Base-by-base conservation (phyloP, 2,797 vertebrate genomes). In the Pteropus rufus region DNA sequence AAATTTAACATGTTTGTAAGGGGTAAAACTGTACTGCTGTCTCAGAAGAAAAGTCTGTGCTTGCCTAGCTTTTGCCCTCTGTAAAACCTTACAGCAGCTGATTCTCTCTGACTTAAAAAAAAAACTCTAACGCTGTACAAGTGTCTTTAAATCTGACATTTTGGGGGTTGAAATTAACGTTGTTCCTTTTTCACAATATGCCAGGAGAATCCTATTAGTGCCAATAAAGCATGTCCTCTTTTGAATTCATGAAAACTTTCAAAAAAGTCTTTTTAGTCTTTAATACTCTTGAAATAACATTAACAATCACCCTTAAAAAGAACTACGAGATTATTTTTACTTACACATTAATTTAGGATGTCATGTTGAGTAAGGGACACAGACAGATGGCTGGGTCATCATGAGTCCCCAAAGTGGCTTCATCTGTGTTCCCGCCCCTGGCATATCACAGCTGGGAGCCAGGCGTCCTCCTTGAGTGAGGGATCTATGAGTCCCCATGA, bases 181-280 rank as follows among this genome's bases (percentile, higher is more conserved):
- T 36, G 16, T 56, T 91, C 23, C 23, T 90, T 97, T 86, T 73
- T 52, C 18, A 80, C 36, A 73, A 23, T 82, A 39, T 31, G 21
- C 84, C n/a, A 18, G n/a, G 29, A 92, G 89, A 76, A 91, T 89
- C 92, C 87, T 52, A 88, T 3, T 93, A 84, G 83, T 54, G 89
- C 16, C 87, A 97, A 93, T 97, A 98, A 44, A 87, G 49, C 24
- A 26, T 93, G 58, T 49, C 36, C 36, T 34, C 73, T 94, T 94
- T 69, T 62, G 85, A 91, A 87, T 89, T 86, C 81, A 76, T 5
- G n/a, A 93, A 93, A 96, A 92, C 24, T 58, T 95, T 60, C 31
- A 89, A 80, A 94, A 95, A 86, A 44, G 67, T 89, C 69, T 76
- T 80, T 96, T 44, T 93, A n/a, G 54, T 91, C 87, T 95, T 97